Evolutionary conservation across 2,797 vertebrate genomes (phyloP).

Genomic region (Coluber constrictor): DNA sequence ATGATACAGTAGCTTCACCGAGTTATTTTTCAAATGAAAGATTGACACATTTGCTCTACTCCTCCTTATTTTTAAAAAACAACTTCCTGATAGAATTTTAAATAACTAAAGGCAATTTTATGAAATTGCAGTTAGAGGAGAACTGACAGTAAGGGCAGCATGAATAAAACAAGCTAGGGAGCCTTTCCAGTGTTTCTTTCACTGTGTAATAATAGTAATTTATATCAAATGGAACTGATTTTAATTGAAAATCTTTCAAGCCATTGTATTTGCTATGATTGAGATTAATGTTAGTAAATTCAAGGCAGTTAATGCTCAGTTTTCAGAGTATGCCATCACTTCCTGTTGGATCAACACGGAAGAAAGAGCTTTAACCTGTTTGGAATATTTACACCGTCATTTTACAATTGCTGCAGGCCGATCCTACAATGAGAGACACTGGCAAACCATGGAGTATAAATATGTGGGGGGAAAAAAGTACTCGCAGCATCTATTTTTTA

Average conservation of each 20-base stretch:
- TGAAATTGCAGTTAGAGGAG: slow-evolving; percentile 48
- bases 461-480: not conserved
- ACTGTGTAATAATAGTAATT: slow-evolving; percentile 57
- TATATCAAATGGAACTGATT: slow-evolving; percentile 57
- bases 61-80: slow-evolving; percentile 45
- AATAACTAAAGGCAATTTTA: slow-evolving; percentile 60
- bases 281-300: slow-evolving; percentile 59
- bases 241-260: slow-evolving; percentile 66
- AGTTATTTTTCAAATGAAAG: slow-evolving; percentile 32
- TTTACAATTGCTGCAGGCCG: slow-evolving; percentile 37
- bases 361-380: slow-evolving; percentile 51
- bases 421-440: slow-evolving; percentile 51
- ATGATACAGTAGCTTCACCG: slow-evolving; percentile 39
- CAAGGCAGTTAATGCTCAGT: slow-evolving; percentile 51
- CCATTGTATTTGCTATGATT: slow-evolving; percentile 30
- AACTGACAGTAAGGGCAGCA: slow-evolving; percentile 54
- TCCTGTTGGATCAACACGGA: slow-evolving; percentile 59
- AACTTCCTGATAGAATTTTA: slow-evolving; percentile 54
- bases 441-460: slow-evolving; percentile 4
- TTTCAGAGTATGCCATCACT: slow-evolving; percentile 48
- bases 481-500: slow-evolving; percentile 28
- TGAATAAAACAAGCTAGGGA: slow-evolving; percentile 40
- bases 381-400: slow-evolving; percentile 60
- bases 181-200: slow-evolving; percentile 52
- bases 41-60: slow-evolving; percentile 34